phyloP scores from a whole-genome alignment of 2,113 vertebrate species.

The Porphyrio hochstetteri region DNA sequence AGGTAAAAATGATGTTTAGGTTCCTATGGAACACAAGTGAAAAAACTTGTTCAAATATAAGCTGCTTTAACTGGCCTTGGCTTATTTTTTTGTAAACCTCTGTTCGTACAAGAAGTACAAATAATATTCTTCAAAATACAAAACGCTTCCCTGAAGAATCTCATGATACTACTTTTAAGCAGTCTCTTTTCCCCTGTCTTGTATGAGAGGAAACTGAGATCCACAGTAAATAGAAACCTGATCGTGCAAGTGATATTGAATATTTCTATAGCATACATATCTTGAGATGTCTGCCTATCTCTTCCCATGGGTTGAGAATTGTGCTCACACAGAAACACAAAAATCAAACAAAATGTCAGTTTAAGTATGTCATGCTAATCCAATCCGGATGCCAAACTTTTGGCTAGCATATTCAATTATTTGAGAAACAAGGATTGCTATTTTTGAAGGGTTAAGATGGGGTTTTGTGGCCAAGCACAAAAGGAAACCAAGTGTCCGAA shows the following conservation, averaged over 20 bases:
- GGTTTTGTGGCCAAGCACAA: neutral
- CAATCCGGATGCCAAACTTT: neutral
- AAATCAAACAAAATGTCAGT: neutral
- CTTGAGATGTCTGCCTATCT: neutral
- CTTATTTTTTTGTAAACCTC: neutral
- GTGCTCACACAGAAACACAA: neutral
- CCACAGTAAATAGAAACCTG: neutral
- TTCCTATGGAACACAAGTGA: rapidly evolving
- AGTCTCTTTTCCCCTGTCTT: neutral
- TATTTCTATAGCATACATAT: neutral
- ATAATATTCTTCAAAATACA: neutral
- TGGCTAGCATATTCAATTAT: neutral
- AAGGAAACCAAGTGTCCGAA: neutral
- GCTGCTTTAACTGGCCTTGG: neutral
- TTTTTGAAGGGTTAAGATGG: neutral
- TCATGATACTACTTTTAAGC: neutral
- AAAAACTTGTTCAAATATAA: neutral
- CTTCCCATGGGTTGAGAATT: neutral
- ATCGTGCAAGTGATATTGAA: neutral
- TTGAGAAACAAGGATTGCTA: neutral
- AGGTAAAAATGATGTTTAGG: neutral
- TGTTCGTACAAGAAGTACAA: neutral
- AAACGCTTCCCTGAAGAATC: neutral
- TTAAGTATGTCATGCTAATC: neutral
- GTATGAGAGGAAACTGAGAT: neutral